These are phyloP conservation scores for Drosophila robusta DNA, from an alignment of 2,888 invertebrate species.

Conservation along the genomic window DNA sequence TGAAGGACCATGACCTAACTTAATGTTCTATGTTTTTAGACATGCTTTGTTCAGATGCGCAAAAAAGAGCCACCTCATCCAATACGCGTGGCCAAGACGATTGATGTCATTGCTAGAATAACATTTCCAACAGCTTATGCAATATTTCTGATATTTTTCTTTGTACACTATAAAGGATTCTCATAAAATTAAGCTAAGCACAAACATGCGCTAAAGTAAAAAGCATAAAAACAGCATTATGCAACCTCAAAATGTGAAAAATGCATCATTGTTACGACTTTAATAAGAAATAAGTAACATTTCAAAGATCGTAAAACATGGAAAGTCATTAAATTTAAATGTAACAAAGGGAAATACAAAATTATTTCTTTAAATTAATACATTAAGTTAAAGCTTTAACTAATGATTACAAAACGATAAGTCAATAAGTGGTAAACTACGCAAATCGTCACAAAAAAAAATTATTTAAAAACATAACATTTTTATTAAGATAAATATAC, in stretches of 20 bases:
- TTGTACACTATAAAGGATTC: constrained; percentile 96
- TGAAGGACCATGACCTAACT: background rate
- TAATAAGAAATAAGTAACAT: constrained; percentile 25
- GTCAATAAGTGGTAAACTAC: constrained; percentile 56
- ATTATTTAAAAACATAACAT: background rate
- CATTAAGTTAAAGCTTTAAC: constrained; percentile 33
- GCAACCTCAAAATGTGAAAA: constrained; percentile 29
- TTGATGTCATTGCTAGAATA: constrained; percentile 96
- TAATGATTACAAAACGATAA: constrained; percentile 32
- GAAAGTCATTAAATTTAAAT: constrained; percentile 61
- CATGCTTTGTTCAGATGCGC: constrained; percentile 93
- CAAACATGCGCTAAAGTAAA: constrained; percentile 59
- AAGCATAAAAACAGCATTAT: constrained; percentile 22
- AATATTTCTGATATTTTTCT: constrained; percentile 97
- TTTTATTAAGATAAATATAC: constrained; percentile 6
- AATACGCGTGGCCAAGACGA: constrained; percentile 96
- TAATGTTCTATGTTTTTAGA: constrained; percentile 86
- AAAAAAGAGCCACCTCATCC: constrained; percentile 97
- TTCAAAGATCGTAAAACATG: constrained; percentile 52
- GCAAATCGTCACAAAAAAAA: constrained; percentile 34
- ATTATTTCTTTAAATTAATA: constrained; percentile 67
- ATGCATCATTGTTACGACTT: constrained; percentile 17
- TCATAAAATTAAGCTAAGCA: constrained; percentile 82
- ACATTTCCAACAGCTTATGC: constrained; percentile 97
- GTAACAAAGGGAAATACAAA: constrained; percentile 77